Base-by-base conservation (phyloP, 2,888 invertebrate genomes). In the Melinaea marsaeus region DNA sequence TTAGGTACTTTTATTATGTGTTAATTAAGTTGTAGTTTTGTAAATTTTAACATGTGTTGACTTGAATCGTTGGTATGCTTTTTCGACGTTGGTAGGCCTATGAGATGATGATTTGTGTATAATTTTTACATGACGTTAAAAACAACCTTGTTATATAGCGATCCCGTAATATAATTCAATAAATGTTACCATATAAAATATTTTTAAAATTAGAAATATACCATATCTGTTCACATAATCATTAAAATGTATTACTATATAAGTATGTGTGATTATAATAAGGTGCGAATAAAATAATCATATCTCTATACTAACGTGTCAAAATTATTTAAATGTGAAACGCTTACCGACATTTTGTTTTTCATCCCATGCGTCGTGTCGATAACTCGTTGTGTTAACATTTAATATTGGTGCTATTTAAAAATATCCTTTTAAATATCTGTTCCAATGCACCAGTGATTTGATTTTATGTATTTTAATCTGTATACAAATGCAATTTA, bases 391-490 rank as follows among this genome's bases (percentile, higher is more conserved):
- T 79, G 81, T 83, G 83, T 86, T 86, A 79, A 85, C 85, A 85
- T 86, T 84, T 79, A 80, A 83, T 84, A 85, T 88, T 89, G 90
- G 89, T 90, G 89, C 90, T 90, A 90, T 88, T 88, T 85, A 86
- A 73, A 74, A 69, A 79, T 80, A 80, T 78, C 75, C 79, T 77
- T 80, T 77, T 78, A 69, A 77, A 76, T 59, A 71, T 69, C 65
- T 59, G 66, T 71, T 60, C 62, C 59, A 62, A 76, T 75, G 87
- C 87, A 86, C 86, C 83, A 81, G 85, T 76, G 87, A 86, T 85
- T 87, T 88, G 86, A 85, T 74, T 70, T 74, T 70, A 62, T 60
- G 47, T 57, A 46, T 57, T 48, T 62, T 60, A 37, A 57, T 72
- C 77, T 74, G 70, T 72, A 78, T 77, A 75, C 74, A 72, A 77